These are phyloP conservation scores for Columba livia DNA, from an alignment of 2,113 vertebrate genomes.

Conservation along the genomic window DNA sequence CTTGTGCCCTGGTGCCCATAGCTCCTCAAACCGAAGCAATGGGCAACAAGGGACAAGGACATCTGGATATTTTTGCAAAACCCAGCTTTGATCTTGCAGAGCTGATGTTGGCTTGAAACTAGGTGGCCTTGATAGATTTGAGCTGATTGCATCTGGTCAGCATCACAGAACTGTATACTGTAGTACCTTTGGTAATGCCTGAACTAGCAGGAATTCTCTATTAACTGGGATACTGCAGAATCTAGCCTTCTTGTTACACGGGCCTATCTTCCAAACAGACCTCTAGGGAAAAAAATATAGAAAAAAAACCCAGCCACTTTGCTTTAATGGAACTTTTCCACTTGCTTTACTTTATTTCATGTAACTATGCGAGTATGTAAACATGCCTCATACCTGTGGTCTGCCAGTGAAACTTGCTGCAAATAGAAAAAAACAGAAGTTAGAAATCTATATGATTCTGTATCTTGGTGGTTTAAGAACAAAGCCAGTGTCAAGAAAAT, in stretches of 20 bases:
- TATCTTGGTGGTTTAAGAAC: background rate
- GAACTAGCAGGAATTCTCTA: background rate
- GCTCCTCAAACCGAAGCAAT: background rate
- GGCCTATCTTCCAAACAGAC: background rate
- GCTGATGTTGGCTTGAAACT: background rate
- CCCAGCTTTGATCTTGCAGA: background rate
- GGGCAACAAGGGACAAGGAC: background rate
- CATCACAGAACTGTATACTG: background rate
- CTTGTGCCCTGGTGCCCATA: background rate
- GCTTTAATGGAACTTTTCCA: background rate
- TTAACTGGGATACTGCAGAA: background rate
- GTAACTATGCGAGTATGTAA: background rate
- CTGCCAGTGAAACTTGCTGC: conserved; percentile 79
- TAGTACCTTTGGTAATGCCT: background rate
- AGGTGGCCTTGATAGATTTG: background rate
- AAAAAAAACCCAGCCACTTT: background rate
- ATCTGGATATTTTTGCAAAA: background rate
- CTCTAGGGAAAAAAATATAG: background rate
- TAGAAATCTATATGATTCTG: background rate
- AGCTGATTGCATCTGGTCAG: background rate
- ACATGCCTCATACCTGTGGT: conserved; percentile 73
- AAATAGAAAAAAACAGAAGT: conserved; percentile 55
- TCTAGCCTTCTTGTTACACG: background rate
- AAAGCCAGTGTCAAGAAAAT: background rate
- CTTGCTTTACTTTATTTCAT: background rate